Evolutionary conservation across 35 echinoderm and acorn worm species (phyloP).

Genomic region (Lytechinus pictus): DNA sequence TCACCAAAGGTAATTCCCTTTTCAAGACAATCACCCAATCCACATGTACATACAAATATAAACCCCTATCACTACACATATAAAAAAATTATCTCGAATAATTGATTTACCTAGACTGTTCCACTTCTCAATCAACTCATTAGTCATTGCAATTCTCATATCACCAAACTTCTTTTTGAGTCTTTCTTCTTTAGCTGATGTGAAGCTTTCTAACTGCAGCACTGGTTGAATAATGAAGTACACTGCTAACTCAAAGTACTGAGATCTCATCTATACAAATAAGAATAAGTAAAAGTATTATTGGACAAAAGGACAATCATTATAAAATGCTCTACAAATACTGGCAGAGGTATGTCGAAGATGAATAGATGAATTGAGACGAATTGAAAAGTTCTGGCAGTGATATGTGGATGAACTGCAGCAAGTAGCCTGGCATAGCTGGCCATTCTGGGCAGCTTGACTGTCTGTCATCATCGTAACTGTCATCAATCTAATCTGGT

Average conservation of each 20-base stretch:
- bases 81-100: no score
- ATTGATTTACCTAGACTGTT: constrained; percentile 68
- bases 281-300: not conserved
- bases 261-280: constrained; percentile 71
- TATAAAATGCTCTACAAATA: no score
- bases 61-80: no score
- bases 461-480: no score
- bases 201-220: constrained; percentile 80
- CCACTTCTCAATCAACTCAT: constrained; percentile 78
- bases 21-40: not conserved
- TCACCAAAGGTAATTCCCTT: not conserved
- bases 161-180: constrained; percentile 81
- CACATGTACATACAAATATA: no score
- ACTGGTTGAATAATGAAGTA: constrained; percentile 82
- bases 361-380: no score
- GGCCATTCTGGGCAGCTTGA: no score
- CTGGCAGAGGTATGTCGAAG: no score
- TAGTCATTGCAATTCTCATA: constrained; percentile 82
- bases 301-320: not conserved
- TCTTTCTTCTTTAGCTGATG: constrained; percentile 59
- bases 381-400: no score
- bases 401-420: no score
- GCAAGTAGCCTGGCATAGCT: no score
- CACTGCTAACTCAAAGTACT: constrained; percentile 83
- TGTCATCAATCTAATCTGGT: no score